phyloP scores from a whole-genome alignment of 2,113 vertebrate genomes.

The Craseonycteris thonglongyai region DNA sequence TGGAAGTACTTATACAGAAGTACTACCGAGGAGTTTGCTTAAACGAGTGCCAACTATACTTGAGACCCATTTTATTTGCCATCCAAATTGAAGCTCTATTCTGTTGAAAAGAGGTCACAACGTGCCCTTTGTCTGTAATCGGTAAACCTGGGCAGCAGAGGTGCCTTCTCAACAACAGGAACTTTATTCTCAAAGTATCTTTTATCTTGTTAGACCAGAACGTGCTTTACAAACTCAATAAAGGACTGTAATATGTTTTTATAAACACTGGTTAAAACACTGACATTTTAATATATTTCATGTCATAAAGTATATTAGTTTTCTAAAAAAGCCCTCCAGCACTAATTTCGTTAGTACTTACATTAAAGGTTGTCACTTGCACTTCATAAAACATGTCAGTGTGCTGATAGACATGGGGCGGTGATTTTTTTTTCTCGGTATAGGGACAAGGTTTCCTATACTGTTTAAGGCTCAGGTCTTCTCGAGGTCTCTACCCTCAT shows the following conservation, averaged over 20 bases:
- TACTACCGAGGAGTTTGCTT: not conserved
- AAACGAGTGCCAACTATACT: not conserved
- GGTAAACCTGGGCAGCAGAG: not conserved
- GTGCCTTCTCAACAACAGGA: constrained; percentile 24
- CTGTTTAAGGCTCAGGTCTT: not conserved
- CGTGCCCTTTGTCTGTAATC: not conserved
- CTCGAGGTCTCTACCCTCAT: not conserved
- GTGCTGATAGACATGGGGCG: not conserved
- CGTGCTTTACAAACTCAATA: constrained; percentile 54
- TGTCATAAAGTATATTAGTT: constrained; percentile 54
- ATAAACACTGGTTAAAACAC: constrained; percentile 65
- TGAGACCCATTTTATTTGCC: not conserved
- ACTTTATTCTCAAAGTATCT: constrained; percentile 43
- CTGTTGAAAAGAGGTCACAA: not conserved
- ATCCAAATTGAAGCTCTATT: not conserved
- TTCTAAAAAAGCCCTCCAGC: constrained; percentile 37
- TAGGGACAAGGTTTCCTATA: not conserved
- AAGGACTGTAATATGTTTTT: constrained; percentile 57
- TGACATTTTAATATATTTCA: constrained; percentile 62
- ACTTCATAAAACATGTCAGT: constrained; percentile 57
- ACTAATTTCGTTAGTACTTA: constrained; percentile 45
- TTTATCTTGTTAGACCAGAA: constrained; percentile 57
- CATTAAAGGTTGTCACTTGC: constrained; percentile 52
- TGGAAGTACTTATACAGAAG: not conserved
- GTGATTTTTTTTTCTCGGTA: not conserved